phyloP scores from a whole-genome alignment of 2,888 invertebrate genomes.

The Emmelina monodactyla region DNA sequence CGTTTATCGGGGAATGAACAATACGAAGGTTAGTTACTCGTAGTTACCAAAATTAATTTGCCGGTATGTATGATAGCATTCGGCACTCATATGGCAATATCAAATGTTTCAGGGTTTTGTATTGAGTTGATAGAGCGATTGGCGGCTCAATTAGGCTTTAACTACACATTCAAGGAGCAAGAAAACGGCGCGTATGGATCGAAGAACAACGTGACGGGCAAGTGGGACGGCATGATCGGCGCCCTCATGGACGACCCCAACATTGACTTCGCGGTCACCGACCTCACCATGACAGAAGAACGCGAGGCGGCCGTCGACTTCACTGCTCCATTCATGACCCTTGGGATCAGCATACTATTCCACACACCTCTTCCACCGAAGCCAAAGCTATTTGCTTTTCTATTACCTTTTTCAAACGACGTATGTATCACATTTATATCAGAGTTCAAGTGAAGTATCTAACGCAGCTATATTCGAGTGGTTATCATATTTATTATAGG shows the following conservation, averaged over 20 bases:
- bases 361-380: slow-evolving; percentile 83
- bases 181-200: slow-evolving; percentile 75
- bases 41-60: background rate
- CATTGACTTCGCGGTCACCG: slow-evolving; percentile 91
- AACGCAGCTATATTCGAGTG: background rate
- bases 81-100: slow-evolving; percentile 20
- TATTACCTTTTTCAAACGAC: slow-evolving; percentile 84
- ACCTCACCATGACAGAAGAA: slow-evolving; percentile 88
- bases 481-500: slow-evolving; percentile 40
- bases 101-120: slow-evolving; percentile 76
- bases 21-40: slow-evolving; percentile 71
- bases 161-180: slow-evolving; percentile 80
- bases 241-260: slow-evolving; percentile 72
- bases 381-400: slow-evolving; percentile 89
- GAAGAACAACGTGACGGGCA: slow-evolving; percentile 56
- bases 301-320: slow-evolving; percentile 91
- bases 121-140: slow-evolving; percentile 86
- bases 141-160: slow-evolving; percentile 76
- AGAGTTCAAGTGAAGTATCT: background rate
- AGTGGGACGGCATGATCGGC: slow-evolving; percentile 78
- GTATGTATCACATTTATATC: slow-evolving; percentile 27
- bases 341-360: slow-evolving; percentile 90
- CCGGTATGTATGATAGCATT: background rate
- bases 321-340: slow-evolving; percentile 95
- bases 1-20: slow-evolving; percentile 78